Conservation (phyloP, 1,140 invertebrate species). For the Apis cerana region DNA sequence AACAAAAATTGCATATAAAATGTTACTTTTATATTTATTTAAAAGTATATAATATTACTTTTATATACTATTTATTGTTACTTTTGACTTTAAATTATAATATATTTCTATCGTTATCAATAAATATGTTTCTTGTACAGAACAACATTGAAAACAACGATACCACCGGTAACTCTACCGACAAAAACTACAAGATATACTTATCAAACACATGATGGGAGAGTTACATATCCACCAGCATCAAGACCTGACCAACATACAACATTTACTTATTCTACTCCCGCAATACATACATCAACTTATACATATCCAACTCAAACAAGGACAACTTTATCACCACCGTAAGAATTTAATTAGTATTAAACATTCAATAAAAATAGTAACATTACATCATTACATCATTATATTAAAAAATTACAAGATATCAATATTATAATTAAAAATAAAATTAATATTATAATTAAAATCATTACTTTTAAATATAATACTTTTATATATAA, state of each 20-base stretch:
- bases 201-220: conserved; percentile 39
- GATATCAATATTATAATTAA: neutral
- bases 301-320: neutral
- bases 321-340: neutral
- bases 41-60: no score
- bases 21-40: no score
- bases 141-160: neutral
- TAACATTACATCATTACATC: neutral
- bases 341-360: neutral
- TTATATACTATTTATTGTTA: no score
- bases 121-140: no score
- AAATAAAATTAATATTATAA: neutral
- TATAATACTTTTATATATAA: neutral
- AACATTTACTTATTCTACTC: neutral
- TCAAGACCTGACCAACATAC: neutral
- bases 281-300: neutral
- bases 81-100: neutral
- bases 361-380: neutral
- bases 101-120: neutral
- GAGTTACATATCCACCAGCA: neutral
- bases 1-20: neutral
- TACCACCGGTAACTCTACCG: conserved; percentile 23
- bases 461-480: neutral
- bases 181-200: conserved; percentile 33
- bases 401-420: neutral